Percentiles rank a stretch among this genome's conserved stretches.
Evolutionary conservation across 2,113 vertebrate species (phyloP).

Genomic region (Galbula dea): DNA sequence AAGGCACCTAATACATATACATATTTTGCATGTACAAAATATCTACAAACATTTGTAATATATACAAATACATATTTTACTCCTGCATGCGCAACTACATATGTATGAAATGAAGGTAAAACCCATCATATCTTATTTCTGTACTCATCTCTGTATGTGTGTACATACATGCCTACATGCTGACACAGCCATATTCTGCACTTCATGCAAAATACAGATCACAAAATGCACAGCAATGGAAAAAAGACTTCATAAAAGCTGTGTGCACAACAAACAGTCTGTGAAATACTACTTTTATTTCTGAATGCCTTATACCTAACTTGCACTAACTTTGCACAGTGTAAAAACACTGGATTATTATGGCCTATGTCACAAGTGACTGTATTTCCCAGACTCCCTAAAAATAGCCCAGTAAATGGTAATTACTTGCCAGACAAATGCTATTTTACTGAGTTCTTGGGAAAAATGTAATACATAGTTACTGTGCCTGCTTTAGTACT

Average conservation of each 20-base stretch:
- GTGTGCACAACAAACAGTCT: not conserved
- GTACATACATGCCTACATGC: not conserved
- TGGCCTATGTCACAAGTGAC: not conserved
- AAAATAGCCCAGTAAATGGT: not conserved
- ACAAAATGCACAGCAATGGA: not conserved
- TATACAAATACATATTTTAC: no score
- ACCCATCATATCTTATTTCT: not conserved
- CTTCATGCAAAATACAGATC: not conserved
- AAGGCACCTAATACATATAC: not conserved
- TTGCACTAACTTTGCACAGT: not conserved
- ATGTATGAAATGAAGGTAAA: not conserved
- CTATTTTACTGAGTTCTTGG: constrained; percentile 2
- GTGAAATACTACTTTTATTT: not conserved
- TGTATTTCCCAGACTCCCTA: not conserved
- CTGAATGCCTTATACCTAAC: not conserved
- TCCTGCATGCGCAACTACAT: not conserved
- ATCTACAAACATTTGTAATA: no score
- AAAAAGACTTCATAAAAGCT: not conserved
- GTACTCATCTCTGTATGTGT: not conserved
- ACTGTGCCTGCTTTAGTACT: not conserved
- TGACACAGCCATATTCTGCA: not conserved
- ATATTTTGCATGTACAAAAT: no score
- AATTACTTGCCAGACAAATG: not conserved
- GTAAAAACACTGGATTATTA: not conserved
- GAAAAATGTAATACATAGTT: constrained; percentile 5